Evolutionary conservation across 2,113 vertebrate species (phyloP), one percentile per base, ranked within the genome.

Genomic region (Rhizomys pruinosus): DNA sequence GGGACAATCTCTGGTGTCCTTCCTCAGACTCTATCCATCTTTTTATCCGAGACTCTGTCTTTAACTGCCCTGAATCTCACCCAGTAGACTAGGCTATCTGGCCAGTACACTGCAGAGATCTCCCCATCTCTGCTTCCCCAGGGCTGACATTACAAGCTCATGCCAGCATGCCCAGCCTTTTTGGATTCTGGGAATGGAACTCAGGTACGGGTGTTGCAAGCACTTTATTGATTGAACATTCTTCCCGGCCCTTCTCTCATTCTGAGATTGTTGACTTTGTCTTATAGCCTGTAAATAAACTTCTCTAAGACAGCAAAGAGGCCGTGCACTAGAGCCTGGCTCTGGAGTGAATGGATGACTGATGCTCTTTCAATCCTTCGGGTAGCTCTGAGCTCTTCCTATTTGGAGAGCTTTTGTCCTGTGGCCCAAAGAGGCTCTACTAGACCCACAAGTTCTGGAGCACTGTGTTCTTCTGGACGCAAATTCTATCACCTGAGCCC

Each of bases 281-380:
- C n/a, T n/a, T n/a, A n/a, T n/a, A n/a, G n/a, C n/a, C n/a, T n/a
- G n/a, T n/a, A n/a, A n/a, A n/a, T n/a, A n/a, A n/a, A n/a, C n/a
- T n/a, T n/a, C n/a, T n/a, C n/a, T n/a, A n/a, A 5, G 47, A 68
- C 27, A 29, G 5, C 0, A 34, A 23, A 20, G n/a, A 8, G 8
- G 69, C 44, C 16, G 23, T 4, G 22, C 73, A 8, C 76, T 66
- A 37, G 47, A 61, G n/a, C 11, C 68, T 71, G 5, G 42, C 22
- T 95, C 37, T 6, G 13, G 6, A 59, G 3, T 32, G 27, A 52
- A 15, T 44, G 19, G 79, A 29, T n/a, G 34, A 63, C 9, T 7
- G 23, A 12, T 22, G 57, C 69, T 12, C 4, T 13, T 37, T 66
- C 68, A 76, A 6, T 59, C 34, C 39, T 76, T 72, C 17, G 20